phyloP scores from a whole-genome alignment of 2,888 invertebrate genomes.

The Nemoura dubitans region DNA sequence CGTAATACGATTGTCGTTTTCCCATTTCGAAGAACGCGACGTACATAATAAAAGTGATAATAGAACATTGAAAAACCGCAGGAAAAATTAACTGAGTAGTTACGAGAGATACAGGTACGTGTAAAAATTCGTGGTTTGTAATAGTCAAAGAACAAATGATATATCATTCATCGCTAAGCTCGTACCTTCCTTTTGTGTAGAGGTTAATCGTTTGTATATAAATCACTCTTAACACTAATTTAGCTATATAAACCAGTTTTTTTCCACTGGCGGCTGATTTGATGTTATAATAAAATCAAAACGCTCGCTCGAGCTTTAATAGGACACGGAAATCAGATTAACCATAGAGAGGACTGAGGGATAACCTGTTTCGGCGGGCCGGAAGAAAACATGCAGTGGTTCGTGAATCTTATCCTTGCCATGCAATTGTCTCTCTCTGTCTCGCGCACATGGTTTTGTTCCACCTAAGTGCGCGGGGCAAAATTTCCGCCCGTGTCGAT shows the following conservation, averaged over 20 bases:
- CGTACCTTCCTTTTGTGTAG: neutral
- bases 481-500: neutral
- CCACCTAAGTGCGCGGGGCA: neutral
- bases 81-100: too few relatives aligned
- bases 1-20: too few relatives aligned
- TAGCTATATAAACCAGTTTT: neutral
- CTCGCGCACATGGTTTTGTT: neutral
- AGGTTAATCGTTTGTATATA: neutral
- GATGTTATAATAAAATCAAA: constrained; percentile 12
- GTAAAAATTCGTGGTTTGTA: too few relatives aligned
- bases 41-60: too few relatives aligned
- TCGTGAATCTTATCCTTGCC: neutral
- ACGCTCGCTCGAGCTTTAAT: neutral
- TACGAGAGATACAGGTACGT: too few relatives aligned
- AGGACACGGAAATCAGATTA: constrained; percentile 3
- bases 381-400: neutral
- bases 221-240: constrained; percentile 5
- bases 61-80: too few relatives aligned
- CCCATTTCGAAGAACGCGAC: too few relatives aligned
- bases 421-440: neutral
- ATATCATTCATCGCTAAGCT: neutral
- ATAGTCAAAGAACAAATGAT: neutral
- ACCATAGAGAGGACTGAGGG: neutral
- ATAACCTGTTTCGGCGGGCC: neutral
- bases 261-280: neutral